phyloP scores from a whole-genome alignment of 2,888 invertebrate species.

The Cerastis leucographa region DNA sequence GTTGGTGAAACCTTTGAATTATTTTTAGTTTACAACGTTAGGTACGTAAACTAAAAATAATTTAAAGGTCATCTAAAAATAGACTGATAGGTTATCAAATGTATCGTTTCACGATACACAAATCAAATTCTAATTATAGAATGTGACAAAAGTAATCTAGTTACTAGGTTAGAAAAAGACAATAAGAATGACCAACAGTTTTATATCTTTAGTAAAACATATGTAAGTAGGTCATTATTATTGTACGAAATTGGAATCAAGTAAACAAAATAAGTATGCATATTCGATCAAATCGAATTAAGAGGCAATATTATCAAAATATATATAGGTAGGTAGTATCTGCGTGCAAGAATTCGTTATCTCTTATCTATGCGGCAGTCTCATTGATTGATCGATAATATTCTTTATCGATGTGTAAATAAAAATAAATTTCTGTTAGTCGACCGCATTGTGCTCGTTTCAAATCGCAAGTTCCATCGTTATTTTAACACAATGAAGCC shows the following conservation, averaged over 20 bases:
- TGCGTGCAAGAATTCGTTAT: conserved; percentile 45
- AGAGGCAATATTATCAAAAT: conserved; percentile 19
- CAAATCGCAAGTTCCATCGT: conserved; percentile 86
- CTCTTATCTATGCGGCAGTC: conserved; percentile 51
- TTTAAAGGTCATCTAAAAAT: conserved; percentile 28
- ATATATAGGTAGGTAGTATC: conserved; percentile 5
- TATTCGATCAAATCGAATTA: conserved; percentile 11
- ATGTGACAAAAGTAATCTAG: conserved; percentile 17
- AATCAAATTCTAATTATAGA: conserved; percentile 25
- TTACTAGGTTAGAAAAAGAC: conserved; percentile 2
- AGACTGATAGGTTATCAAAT: conserved; percentile 31
- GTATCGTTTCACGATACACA: background rate
- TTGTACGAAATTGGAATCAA: conserved; percentile 19
- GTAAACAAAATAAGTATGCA: background rate
- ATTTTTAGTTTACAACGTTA: conserved; percentile 6
- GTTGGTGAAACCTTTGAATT: conserved; percentile 16
- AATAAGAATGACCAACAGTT: conserved; percentile 17
- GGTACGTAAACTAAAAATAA: too few species aligned
- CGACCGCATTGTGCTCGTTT: conserved; percentile 82
- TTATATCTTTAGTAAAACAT: conserved; percentile 24
- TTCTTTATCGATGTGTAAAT: conserved; percentile 72
- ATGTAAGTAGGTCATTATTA: conserved; percentile 33
- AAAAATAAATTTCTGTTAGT: conserved; percentile 82
- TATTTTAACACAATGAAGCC: conserved; percentile 90
- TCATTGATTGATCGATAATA: conserved; percentile 67